Evolutionary conservation across 2,797 vertebrate species (phyloP), one percentile per base, ranked within the genome.

Genomic region (Momotus momota): DNA sequence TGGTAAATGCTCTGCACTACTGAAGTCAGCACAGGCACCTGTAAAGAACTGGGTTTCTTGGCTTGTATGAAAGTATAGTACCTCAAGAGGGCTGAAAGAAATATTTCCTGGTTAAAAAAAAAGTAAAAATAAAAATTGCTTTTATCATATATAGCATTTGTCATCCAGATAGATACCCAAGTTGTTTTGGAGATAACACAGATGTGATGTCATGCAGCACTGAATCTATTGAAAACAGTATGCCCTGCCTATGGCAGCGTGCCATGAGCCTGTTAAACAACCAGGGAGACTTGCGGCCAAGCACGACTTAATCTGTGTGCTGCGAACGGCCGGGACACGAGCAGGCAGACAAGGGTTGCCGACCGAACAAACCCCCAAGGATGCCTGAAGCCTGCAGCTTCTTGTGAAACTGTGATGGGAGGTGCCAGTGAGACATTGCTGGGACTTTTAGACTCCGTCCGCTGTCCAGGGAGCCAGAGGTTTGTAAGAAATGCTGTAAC

Each of bases 251-350:
- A 9, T 94, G 91, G 86, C 94, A 84, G 33, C 29, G 5, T 58
- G 81, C 86, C 86, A 62, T 0, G 33, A 86, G 67, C 51, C 71
- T 89, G 79, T 49, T 57, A 65, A 83, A 51, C 72, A 38, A 2
- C 25, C 45, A 58, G 54, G 70, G 78, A 84, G 84, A 14, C 22
- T 21, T 55, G 79, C 52, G 66, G 69, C 67, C 0, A 22, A 92
- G 87, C 85, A 88, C 10, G 1, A 10, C 55, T 61, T 58, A 10
- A 86, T 81, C 65, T 25, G 7, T 46, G 70, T 40, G 65, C 77
- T 57, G 57, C 0, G 1, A 73, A 25, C 15, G 0, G 69, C 82
- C 1, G 0, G 52, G 79, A 51, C 43, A 12, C 0, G 3, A n/a
- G 45, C 8, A 0, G 38, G 69, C 64, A 33, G 57, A 12, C 87